phyloP scores from a whole-genome alignment of 2,113 vertebrate species.

The Oriolus oriolus region DNA sequence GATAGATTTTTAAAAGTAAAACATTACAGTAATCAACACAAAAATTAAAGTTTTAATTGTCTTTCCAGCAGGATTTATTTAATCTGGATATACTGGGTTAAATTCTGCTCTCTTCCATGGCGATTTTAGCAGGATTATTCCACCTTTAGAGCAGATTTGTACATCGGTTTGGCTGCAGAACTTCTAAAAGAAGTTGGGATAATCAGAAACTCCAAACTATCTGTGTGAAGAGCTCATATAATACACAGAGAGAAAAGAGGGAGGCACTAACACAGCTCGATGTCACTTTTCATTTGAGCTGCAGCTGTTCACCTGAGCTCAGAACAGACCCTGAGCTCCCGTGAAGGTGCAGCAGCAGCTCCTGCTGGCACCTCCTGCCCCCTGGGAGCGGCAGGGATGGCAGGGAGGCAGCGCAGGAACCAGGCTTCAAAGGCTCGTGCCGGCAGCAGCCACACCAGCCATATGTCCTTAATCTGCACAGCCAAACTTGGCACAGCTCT shows the following conservation, averaged over 20 bases:
- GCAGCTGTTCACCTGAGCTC: neutral
- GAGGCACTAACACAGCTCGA: neutral
- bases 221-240: neutral
- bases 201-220: neutral
- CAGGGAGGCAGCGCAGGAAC: conserved; percentile 44
- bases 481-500: conserved; percentile 60
- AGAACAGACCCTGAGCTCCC: neutral
- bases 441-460: conserved; percentile 55
- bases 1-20: neutral
- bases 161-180: neutral
- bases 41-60: neutral
- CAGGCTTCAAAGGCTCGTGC: conserved; percentile 61
- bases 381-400: conserved; percentile 42
- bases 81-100: neutral
- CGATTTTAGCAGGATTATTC: neutral
- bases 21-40: neutral
- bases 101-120: neutral
- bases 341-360: neutral
- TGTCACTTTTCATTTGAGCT: neutral
- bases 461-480: conserved; percentile 74
- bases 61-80: neutral
- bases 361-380: conserved; percentile 49
- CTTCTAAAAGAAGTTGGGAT: neutral
- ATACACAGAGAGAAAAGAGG: accelerated
- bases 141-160: neutral